Evolutionary conservation across 1,140 invertebrate species (phyloP), one percentile per base, ranked within the genome.

Genomic region (Sarcophaga peregrina): DNA sequence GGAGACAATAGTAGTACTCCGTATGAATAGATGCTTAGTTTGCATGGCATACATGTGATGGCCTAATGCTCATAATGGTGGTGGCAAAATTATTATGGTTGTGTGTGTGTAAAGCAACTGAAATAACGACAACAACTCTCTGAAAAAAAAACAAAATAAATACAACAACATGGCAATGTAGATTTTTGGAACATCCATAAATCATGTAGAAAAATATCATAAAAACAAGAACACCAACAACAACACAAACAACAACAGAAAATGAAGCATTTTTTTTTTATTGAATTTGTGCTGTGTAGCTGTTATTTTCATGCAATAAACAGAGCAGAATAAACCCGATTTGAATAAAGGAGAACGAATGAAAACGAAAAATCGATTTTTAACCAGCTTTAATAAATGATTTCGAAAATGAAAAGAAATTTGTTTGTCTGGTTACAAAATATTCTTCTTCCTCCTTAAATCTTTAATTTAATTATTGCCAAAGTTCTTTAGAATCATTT

Each of bases 161-260:
- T 2, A 72, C 25, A 37, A 50, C 75, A 78, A 78, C 75, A 78
- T 78, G 75, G 75, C 75, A 48, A 78, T 78, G 75, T 78, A 78
- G 75, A 78, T 78, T 78, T 78, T 78, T 78, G 75, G 75, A 78
- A 78, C 75, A 78, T 25, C 75, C 47, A 78, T 78, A 78, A 78
- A 78, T 78, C 75, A 78, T 78, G 11, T 10, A 72, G 37, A 17
- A 76, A 48, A 78, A 78, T 50, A 45, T 13, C 50, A 52, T 10
- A 52, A 13, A 9, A 52, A 13, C 50, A 52, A 13, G 9, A 50
- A 11, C 48, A 50, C 6, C 48, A 50, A 11, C 48, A 50, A 52
- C 50, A 52, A 52, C 50, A 52, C 6, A 50, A 50, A 52, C 50
- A 52, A 52, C 50, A 52, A 52, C 50, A 3, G 9, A 52, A 52